Conservation (phyloP, 1,140 invertebrate species). For the Oscheius sp. region DNA sequence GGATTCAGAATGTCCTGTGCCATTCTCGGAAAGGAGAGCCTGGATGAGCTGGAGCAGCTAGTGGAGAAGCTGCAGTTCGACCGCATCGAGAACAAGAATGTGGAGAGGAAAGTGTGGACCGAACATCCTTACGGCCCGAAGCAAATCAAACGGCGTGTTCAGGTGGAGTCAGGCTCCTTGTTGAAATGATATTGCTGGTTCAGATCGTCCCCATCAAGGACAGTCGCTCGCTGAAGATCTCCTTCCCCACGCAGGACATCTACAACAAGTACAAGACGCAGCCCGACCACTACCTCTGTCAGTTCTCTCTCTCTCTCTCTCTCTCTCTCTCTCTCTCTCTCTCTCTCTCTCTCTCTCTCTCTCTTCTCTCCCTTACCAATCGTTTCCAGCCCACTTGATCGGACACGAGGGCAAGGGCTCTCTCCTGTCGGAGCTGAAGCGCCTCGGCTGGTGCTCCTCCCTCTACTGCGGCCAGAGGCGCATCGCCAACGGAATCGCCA, state of each 20-base stretch:
- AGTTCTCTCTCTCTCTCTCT: background rate
- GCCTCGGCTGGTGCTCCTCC: constrained; percentile 83
- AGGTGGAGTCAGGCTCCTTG: too few species aligned
- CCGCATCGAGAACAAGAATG: constrained; percentile 73
- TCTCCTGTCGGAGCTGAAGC: constrained; percentile 81
- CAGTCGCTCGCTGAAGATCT: constrained; percentile 76
- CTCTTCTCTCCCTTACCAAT: background rate
- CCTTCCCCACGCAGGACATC: constrained; percentile 84
- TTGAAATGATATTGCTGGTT: background rate
- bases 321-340: background rate
- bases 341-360: background rate
- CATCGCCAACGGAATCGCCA: constrained; percentile 78
- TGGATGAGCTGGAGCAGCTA: constrained; percentile 81
- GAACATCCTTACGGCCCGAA: constrained; percentile 18
- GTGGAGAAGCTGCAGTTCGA: constrained; percentile 74
- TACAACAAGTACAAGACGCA: constrained; percentile 78
- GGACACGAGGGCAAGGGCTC: constrained; percentile 92
- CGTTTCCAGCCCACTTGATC: constrained; percentile 73
- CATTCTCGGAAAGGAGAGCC: constrained; percentile 69
- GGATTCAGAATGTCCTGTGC: constrained; percentile 54
- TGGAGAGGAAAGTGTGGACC: constrained; percentile 1
- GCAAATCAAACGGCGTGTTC: constrained; percentile 43
- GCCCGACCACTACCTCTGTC: constrained; percentile 77
- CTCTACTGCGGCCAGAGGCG: constrained; percentile 74
- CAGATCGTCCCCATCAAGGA: constrained; percentile 84